phyloP scores from a whole-genome alignment of 1,140 invertebrate genomes.

The Drosophila subobscura region DNA sequence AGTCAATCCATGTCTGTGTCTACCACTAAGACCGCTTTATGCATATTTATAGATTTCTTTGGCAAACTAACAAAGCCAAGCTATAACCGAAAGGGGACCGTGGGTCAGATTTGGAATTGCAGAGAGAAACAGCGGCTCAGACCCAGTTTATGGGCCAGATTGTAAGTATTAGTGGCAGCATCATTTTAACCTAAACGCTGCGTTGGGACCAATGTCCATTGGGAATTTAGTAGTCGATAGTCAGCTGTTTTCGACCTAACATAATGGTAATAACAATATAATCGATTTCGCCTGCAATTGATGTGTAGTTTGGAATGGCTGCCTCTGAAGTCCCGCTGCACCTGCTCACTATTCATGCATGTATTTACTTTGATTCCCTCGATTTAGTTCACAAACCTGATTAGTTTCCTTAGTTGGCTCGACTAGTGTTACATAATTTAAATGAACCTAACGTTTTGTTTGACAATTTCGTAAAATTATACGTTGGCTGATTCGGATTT shows the following conservation, averaged over 20 bases:
- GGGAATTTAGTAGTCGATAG: constrained; percentile 45
- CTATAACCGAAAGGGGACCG: constrained; percentile 19
- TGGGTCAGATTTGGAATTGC: neutral
- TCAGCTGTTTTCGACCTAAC: constrained; percentile 49
- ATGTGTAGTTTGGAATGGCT: constrained; percentile 42
- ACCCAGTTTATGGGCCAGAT: constrained; percentile 63
- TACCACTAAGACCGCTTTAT: constrained; percentile 50
- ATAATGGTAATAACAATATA: constrained; percentile 71
- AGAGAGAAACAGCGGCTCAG: constrained; percentile 8
- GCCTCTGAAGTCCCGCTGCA: constrained; percentile 41
- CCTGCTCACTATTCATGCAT: constrained; percentile 52
- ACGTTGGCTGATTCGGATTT: constrained; percentile 62
- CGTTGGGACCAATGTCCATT: constrained; percentile 16
- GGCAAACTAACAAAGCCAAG: constrained; percentile 46
- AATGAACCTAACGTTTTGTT: constrained; percentile 47
- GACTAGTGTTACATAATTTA: constrained; percentile 43
- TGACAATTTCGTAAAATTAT: constrained; percentile 66
- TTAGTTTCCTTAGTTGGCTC: constrained; percentile 41
- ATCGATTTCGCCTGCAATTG: constrained; percentile 64
- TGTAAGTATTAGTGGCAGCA: constrained; percentile 25
- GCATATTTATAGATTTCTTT: constrained; percentile 75
- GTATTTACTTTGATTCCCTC: constrained; percentile 18
- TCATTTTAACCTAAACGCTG: constrained; percentile 43
- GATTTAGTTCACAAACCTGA: constrained; percentile 31
- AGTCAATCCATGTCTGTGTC: constrained; percentile 23